Conservation (phyloP, 2,797 vertebrate species). For the Paedocypris micromegethes region DNA sequence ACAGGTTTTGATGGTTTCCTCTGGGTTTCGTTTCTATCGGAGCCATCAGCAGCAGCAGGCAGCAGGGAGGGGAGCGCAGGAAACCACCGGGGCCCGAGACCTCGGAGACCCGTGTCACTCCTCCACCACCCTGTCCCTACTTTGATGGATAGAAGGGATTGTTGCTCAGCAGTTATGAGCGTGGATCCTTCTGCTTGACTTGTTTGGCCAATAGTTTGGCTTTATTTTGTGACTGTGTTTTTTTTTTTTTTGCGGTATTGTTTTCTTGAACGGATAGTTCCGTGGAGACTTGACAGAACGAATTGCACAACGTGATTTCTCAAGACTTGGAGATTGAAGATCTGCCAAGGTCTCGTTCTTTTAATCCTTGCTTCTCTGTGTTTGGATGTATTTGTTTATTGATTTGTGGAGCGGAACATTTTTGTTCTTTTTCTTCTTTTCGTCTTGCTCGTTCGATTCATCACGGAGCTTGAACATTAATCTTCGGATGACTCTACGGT, state of each 20-base stretch:
- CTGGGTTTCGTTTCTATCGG: conserved; percentile 45
- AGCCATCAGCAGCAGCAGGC: conserved; percentile 48
- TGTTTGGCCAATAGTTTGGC: background rate
- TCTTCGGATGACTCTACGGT: conserved; percentile 38
- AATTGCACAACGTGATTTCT: conserved; percentile 32
- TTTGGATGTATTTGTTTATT: conserved; percentile 35
- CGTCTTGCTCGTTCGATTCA: conserved; percentile 37
- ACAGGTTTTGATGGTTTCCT: conserved; percentile 51
- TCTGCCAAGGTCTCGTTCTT: conserved; percentile 26
- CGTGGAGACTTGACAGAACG: conserved; percentile 9
- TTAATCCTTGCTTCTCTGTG: conserved; percentile 29
- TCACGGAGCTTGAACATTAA: conserved; percentile 41
- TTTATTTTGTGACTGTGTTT: background rate
- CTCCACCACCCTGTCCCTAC: conserved; percentile 20
- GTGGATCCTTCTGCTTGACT: background rate
- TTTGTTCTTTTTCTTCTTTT: conserved; percentile 31
- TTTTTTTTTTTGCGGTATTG: background rate
- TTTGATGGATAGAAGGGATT: conserved; percentile 39
- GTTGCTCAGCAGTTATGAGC: conserved; percentile 13
- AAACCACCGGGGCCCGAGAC: conserved; percentile 44
- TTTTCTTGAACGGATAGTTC: conserved; percentile 12
- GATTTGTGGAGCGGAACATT: conserved; percentile 26
- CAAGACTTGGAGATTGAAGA: conserved; percentile 14
- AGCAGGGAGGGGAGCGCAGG: conserved; percentile 40
- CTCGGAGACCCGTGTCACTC: conserved; percentile 42